Conservation (phyloP, 2,113 vertebrate species). For the Mesoclemmys tuberculata region DNA sequence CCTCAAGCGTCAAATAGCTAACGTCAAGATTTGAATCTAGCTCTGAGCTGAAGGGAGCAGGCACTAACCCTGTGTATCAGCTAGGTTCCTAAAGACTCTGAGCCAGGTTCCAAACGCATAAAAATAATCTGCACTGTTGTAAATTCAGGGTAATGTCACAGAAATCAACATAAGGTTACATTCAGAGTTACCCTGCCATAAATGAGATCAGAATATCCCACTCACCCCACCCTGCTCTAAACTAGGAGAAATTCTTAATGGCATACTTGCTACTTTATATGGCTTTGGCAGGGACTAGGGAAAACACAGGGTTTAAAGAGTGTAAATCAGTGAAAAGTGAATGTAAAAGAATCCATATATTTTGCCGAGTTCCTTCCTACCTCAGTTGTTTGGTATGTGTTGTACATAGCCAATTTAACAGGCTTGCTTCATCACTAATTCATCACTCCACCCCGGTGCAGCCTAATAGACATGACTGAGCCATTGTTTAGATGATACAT, state of each 20-base stretch:
- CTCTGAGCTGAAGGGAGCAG: background rate
- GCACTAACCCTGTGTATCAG: background rate
- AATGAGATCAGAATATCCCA: background rate
- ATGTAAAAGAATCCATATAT: background rate
- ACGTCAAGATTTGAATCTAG: background rate
- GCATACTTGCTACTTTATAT: background rate
- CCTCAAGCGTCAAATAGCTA: background rate
- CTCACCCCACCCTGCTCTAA: background rate
- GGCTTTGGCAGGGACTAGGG: background rate
- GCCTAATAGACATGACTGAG: background rate
- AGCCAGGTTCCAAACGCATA: background rate
- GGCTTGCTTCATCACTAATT: background rate
- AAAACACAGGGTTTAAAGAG: background rate
- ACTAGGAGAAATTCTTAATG: background rate
- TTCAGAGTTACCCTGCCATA: background rate
- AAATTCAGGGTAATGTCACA: background rate
- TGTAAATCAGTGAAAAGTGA: background rate
- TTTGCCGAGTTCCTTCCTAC: background rate
- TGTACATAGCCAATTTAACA: background rate
- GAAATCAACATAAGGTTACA: fast-evolving
- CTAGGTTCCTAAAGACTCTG: background rate
- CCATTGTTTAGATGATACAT: background rate
- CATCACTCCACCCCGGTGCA: fast-evolving
- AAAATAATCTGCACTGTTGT: background rate
- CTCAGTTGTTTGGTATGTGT: background rate